These are phyloP conservation scores for Euzetes globulus DNA, from an alignment of 2,888 invertebrate species.

Conservation along the genomic window DNA sequence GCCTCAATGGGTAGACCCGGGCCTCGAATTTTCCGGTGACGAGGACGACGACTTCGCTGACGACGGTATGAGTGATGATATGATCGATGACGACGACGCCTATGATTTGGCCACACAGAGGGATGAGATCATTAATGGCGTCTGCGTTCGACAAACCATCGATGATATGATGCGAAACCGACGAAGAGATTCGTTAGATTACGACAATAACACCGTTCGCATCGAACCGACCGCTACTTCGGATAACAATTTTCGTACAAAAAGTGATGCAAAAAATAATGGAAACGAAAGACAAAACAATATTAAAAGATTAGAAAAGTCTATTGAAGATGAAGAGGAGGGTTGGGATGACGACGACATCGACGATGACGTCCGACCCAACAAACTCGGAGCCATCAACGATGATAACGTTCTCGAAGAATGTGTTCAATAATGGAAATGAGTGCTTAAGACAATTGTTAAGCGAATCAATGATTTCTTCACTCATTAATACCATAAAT, in stretches of 20 bases:
- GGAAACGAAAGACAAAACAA: conserved; percentile 38
- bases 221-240: conserved; percentile 68
- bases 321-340: conserved; percentile 31
- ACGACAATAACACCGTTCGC: conserved; percentile 57
- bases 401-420: conserved; percentile 22
- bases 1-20: conserved; percentile 95
- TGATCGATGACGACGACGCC: conserved; percentile 40
- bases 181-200: conserved; percentile 2
- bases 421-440: conserved; percentile 13
- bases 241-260: conserved; percentile 51
- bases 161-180: conserved; percentile 5
- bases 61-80: conserved; percentile 41
- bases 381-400: conserved; percentile 5
- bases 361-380: not conserved
- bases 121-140: conserved; percentile 70
- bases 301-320: conserved; percentile 38
- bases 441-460: not conserved
- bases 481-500: not conserved
- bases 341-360: conserved; percentile 22
- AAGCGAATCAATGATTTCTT: not conserved
- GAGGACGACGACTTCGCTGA: conserved; percentile 44
- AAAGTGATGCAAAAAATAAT: conserved; percentile 31
- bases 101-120: conserved; percentile 83
- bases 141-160: conserved; percentile 68
- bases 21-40: conserved; percentile 49